These are phyloP conservation scores for Diceros bicornis DNA, from an alignment of 2,797 vertebrate genomes.

Conservation along the genomic window DNA sequence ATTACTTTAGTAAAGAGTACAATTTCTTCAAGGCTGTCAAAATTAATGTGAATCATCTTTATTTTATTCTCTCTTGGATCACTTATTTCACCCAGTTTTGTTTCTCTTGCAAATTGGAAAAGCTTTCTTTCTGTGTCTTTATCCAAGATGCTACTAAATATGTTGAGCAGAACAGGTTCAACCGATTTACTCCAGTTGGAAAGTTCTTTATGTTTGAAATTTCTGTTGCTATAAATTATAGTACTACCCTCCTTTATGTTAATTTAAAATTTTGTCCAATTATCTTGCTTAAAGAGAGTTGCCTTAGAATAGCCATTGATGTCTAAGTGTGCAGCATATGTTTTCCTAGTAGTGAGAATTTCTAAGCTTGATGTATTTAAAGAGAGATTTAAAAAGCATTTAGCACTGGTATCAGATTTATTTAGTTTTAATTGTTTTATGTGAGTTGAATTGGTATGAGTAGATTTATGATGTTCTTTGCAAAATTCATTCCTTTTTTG, in stretches of 20 bases:
- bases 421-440: slow-evolving; percentile 85
- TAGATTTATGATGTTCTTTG: slow-evolving; percentile 77
- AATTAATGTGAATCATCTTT: slow-evolving; percentile 78
- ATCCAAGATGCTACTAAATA: slow-evolving; percentile 28
- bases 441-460: slow-evolving; percentile 73
- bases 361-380: slow-evolving; percentile 69
- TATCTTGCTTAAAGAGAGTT: slow-evolving; percentile 66
- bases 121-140: slow-evolving; percentile 59
- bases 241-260: slow-evolving; percentile 41
- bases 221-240: slow-evolving; percentile 56
- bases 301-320: slow-evolving; percentile 23
- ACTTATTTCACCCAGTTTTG: slow-evolving; percentile 67
- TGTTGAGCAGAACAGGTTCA: background rate
- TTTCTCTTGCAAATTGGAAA: slow-evolving; percentile 66
- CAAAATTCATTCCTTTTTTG: slow-evolving; percentile 75
- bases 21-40: slow-evolving; percentile 75
- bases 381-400: slow-evolving; percentile 68
- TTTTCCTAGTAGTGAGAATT: slow-evolving; percentile 66
- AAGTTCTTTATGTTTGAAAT: slow-evolving; percentile 57
- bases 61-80: slow-evolving; percentile 76
- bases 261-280: slow-evolving; percentile 70
- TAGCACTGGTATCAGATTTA: slow-evolving; percentile 79
- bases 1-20: slow-evolving; percentile 73
- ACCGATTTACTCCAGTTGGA: slow-evolving; percentile 31
- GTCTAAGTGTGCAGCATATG: slow-evolving; percentile 39